phyloP scores from a whole-genome alignment of 1,140 invertebrate species.

The Apis mellifera region DNA sequence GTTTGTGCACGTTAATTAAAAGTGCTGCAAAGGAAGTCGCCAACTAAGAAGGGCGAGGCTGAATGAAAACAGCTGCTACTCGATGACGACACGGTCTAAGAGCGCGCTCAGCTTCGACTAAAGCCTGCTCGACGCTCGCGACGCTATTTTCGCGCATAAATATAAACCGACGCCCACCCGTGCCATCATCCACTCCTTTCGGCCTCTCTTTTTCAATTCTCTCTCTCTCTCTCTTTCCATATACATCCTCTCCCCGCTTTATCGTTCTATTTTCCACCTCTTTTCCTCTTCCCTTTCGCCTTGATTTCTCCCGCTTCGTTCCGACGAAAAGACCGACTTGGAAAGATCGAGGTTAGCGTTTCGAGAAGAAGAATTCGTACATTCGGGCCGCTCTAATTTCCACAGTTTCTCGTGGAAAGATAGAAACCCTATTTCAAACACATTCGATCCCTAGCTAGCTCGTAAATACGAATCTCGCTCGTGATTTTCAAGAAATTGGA shows the following conservation, averaged over 20 bases:
- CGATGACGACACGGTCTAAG: conserved; percentile 74
- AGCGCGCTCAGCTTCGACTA: conserved; percentile 40
- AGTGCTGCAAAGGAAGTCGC: conserved; percentile 72
- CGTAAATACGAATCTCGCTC: neutral
- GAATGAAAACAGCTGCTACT: conserved; percentile 79
- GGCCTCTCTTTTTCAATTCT: neutral
- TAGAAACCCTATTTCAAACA: neutral
- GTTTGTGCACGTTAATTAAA: conserved; percentile 63
- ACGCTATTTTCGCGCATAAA: conserved; percentile 71
- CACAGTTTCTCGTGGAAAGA: too few relatives aligned
- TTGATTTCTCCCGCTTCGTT: neutral
- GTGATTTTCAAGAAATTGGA: too few relatives aligned
- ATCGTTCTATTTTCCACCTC: neutral
- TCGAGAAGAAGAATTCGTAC: neutral
- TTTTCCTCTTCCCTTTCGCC: neutral
- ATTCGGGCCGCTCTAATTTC: neutral
- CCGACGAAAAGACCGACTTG: neutral
- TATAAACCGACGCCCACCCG: conserved; percentile 63
- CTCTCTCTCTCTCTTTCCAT: neutral
- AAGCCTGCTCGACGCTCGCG: conserved; percentile 8
- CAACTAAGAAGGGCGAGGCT: conserved; percentile 74
- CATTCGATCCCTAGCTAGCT: neutral
- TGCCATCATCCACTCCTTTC: neutral
- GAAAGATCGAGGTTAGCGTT: neutral
- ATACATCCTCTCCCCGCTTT: too few relatives aligned